These are phyloP conservation scores for Nomada goodeniana DNA, from an alignment of 2,888 invertebrate genomes.

Conservation along the genomic window DNA sequence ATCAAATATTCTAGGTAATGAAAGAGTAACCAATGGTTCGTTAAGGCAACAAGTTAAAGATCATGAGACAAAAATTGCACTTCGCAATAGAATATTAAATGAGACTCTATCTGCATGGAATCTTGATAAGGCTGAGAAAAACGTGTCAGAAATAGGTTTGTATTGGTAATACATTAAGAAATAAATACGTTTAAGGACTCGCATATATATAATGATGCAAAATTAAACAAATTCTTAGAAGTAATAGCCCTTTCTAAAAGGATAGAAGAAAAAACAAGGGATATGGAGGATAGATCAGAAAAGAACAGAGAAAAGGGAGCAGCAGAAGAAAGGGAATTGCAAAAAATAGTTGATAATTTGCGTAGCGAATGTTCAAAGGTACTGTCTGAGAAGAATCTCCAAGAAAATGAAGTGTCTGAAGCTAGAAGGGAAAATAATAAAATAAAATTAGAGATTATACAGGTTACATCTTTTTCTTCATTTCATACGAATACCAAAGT, in stretches of 20 bases:
- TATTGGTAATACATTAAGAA: background rate
- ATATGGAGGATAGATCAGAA: slow-evolving; percentile 76
- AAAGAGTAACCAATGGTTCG: slow-evolving; percentile 84
- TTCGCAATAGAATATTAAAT: slow-evolving; percentile 82
- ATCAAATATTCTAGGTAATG: slow-evolving; percentile 81
- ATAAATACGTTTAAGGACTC: background rate
- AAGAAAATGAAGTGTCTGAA: slow-evolving; percentile 86
- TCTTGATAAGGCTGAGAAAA: slow-evolving; percentile 66
- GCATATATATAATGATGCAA: slow-evolving; percentile 8
- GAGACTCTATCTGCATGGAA: slow-evolving; percentile 79
- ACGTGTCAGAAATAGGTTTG: slow-evolving; percentile 74
- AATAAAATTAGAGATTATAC: slow-evolving; percentile 86
- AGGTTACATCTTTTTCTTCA: slow-evolving; percentile 85
- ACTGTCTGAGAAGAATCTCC: slow-evolving; percentile 88
- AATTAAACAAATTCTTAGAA: slow-evolving; percentile 60
- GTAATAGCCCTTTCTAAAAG: slow-evolving; percentile 66
- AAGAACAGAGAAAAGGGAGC: slow-evolving; percentile 80
- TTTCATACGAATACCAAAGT: background rate
- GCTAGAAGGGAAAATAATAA: slow-evolving; percentile 86
- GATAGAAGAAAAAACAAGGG: slow-evolving; percentile 71
- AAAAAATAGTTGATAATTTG: slow-evolving; percentile 86
- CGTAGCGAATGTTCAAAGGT: slow-evolving; percentile 87
- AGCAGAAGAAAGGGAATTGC: slow-evolving; percentile 85
- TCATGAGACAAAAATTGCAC: slow-evolving; percentile 79
- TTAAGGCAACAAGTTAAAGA: slow-evolving; percentile 85